Percentiles rank a stretch among this genome's conserved stretches.
Conservation (phyloP, 1,140 invertebrate species). For the Delia radicum region DNA sequence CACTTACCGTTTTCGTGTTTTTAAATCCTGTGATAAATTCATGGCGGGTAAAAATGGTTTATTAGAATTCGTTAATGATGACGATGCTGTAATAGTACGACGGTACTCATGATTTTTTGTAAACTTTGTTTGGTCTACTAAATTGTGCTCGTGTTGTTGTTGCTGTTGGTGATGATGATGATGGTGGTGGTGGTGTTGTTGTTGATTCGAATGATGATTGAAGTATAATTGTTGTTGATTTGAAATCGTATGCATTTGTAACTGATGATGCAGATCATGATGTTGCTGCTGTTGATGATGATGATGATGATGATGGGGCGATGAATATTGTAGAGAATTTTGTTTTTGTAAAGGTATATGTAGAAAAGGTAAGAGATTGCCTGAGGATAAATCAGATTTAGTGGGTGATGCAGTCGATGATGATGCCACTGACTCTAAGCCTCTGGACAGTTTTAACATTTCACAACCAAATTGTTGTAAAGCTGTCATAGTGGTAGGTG, state of each 20-base stretch:
- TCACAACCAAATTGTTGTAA: conserved; percentile 80
- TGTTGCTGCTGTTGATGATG: conserved; percentile 35
- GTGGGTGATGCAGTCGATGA: conserved; percentile 56
- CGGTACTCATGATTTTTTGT: neutral
- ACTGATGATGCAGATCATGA: neutral
- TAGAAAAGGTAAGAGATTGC: conserved; percentile 43
- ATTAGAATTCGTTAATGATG: neutral
- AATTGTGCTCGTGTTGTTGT: neutral
- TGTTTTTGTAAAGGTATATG: conserved; percentile 43
- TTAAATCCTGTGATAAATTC: neutral
- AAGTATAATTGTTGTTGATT: neutral
- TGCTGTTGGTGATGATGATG: neutral
- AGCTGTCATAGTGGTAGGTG: conserved; percentile 76
- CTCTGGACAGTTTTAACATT: conserved; percentile 76
- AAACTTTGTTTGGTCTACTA: neutral
- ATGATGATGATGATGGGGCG: conserved; percentile 24
- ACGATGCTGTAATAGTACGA: neutral
- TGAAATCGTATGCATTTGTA: neutral
- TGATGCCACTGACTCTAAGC: conserved; percentile 65
- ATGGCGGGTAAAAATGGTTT: neutral
- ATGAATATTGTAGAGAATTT: conserved; percentile 27
- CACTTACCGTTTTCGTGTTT: conserved; percentile 4
- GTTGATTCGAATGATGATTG: neutral
- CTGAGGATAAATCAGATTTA: conserved; percentile 52
- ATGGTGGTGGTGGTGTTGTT: neutral